Base-by-base conservation (phyloP, 2,888 invertebrate species). In the Dusona sp. region DNA sequence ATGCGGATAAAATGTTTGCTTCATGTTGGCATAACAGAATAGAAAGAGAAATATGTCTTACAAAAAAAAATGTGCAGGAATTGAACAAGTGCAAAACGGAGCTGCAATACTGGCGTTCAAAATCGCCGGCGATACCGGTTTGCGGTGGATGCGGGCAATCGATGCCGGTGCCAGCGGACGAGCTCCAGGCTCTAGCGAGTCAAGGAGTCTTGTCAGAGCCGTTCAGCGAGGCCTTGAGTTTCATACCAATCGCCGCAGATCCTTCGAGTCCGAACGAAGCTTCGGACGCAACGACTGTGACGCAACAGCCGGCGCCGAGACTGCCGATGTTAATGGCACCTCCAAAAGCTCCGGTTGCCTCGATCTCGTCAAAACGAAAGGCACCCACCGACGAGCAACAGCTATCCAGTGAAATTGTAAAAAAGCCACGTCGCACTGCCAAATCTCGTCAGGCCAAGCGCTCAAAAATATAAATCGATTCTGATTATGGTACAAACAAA, bases 1-100 rank as follows among this genome's bases (percentile, higher is more conserved):
- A 3, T n/a, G 48, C 48, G 19, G 61, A 61, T 61, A 25, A 29
- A 61, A 29, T 57, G 13, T 57, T 57, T 3, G 25, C 25, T 7
- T 42, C 33, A 25, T 19, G 38, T 6, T 29, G 33, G 38, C 6
- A 29, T 11, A 51, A 36, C n/a, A n/a, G 1, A 8, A 45, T 73
- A 45, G 38, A 25, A 68, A 42, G 19, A 79, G 61, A 74, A 61
- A n/a, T 13, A 13, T 51, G 8, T 19, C 16, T n/a, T 19, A 78
- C 42, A 22, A 54, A 81, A 74, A 65, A 68, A 84, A 81, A 54
- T 70, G 54, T 92, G 2, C 95, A 98, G 96, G 98, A 98, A 94
- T 95, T 98, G 90, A 98, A 98, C 94, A 98, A 98, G 94, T 98
- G 98, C 94, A 98, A 98, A 95, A 98, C 98, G 51, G 98, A 98